Evolutionary conservation across 2,888 invertebrate genomes (phyloP).

Genomic region (Eutolmus rufibarbis): DNA sequence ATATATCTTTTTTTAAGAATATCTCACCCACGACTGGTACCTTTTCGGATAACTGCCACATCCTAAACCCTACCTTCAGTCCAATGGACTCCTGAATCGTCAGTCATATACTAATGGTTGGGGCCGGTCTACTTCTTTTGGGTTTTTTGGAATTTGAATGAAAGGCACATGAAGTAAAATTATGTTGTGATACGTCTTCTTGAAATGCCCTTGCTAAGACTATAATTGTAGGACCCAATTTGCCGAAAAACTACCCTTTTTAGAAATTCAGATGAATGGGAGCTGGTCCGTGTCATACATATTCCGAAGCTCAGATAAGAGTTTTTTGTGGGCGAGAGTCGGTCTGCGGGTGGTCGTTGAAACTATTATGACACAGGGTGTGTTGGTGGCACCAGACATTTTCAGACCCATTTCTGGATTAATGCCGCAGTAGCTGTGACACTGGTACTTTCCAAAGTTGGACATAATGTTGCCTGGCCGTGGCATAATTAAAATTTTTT

Average conservation of each 20-base stretch:
- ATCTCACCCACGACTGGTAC: background rate
- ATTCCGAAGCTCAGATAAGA: background rate
- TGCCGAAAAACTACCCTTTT: constrained; percentile 21
- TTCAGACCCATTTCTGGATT: background rate
- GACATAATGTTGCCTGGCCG: background rate
- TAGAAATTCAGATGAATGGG: constrained; percentile 30
- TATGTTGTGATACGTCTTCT: constrained; percentile 34
- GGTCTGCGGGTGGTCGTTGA: background rate
- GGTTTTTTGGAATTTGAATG: constrained; percentile 34
- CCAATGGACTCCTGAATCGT: background rate
- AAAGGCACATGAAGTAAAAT: constrained; percentile 21
- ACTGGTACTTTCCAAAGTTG: background rate
- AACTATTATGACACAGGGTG: background rate
- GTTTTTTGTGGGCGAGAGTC: background rate
- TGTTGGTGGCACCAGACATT: background rate
- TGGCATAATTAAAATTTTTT: background rate
- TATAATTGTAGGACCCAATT: constrained; percentile 36
- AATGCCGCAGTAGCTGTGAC: background rate
- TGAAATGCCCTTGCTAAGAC: constrained; percentile 24
- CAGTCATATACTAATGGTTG: background rate
- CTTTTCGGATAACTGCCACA: background rate
- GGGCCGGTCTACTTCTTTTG: background rate
- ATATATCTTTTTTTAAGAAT: constrained; percentile 35
- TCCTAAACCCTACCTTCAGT: background rate
- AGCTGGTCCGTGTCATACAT: background rate